A percentile compares a stretch with the other conserved stretches of the same genome.
Conservation (phyloP, 1,140 invertebrate genomes). For the Anadara kagoshimensis region DNA sequence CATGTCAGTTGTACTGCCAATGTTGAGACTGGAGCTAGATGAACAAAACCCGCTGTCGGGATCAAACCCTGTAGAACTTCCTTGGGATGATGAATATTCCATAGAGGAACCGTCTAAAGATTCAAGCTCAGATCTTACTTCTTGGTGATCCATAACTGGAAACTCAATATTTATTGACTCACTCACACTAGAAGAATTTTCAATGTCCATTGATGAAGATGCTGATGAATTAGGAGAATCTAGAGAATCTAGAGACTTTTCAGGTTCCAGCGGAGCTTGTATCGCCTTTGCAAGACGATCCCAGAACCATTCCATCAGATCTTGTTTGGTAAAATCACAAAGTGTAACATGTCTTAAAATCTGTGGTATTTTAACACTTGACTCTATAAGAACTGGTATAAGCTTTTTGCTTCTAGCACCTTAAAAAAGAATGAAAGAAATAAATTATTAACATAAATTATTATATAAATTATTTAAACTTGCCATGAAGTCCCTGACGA, state of each 20-base stretch:
- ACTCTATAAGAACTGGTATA: slow-evolving; percentile 70
- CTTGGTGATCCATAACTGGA: no score
- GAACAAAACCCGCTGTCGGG: no score
- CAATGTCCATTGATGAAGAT: neutral
- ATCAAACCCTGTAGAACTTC: no score
- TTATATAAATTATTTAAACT: no score
- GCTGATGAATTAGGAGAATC: neutral
- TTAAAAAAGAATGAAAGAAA: slow-evolving; percentile 35
- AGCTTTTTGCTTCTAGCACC: slow-evolving; percentile 68
- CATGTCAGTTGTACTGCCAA: no score
- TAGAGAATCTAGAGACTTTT: slow-evolving; percentile 2
- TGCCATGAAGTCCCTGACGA: no score
- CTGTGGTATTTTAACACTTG: slow-evolving; percentile 61
- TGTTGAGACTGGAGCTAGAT: no score
- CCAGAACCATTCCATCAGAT: slow-evolving; percentile 72
- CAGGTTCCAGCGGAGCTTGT: slow-evolving; percentile 49
- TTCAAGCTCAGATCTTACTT: no score
- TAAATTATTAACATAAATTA: neutral
- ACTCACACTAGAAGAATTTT: no score
- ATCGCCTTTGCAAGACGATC: slow-evolving; percentile 66
- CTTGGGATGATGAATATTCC: no score
- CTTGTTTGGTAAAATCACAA: slow-evolving; percentile 71
- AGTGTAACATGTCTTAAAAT: slow-evolving; percentile 68
- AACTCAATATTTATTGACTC: no score
- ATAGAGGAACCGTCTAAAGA: no score